Percentiles rank a stretch among this genome's conserved stretches.
Evolutionary conservation across 2,888 invertebrate genomes (phyloP).

Genomic region (Ornithoptera alexandrae): DNA sequence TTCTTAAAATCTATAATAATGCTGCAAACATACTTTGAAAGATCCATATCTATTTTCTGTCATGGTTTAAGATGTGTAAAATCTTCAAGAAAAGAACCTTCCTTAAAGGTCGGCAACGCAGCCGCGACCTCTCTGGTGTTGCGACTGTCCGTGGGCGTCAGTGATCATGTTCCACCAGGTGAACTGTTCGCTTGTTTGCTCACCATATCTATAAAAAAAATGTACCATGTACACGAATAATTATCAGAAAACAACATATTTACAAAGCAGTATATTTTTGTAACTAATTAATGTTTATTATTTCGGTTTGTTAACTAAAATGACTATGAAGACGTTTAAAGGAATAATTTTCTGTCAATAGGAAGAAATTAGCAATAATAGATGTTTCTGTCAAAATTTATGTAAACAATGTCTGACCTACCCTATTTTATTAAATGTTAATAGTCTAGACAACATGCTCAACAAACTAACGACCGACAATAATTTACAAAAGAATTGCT

Average conservation of each 20-base stretch:
- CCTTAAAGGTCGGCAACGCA: too few relatives aligned
- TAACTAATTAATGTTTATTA: not conserved
- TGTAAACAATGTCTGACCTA: constrained; percentile 51
- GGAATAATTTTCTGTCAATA: constrained; percentile 18
- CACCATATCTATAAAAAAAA: too few relatives aligned
- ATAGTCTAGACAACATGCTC: constrained; percentile 50
- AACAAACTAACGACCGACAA: constrained; percentile 49
- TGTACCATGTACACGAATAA: not conserved
- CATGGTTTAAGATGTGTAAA: too few relatives aligned
- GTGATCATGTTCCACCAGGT: too few relatives aligned
- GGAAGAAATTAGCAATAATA: constrained; percentile 22
- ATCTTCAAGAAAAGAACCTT: too few relatives aligned
- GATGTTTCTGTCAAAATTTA: constrained; percentile 14
- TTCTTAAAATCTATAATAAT: too few relatives aligned
- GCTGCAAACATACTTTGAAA: too few relatives aligned
- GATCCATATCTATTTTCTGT: too few relatives aligned
- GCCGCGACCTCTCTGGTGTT: too few relatives aligned
- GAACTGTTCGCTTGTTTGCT: too few relatives aligned
- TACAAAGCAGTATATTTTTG: not conserved
- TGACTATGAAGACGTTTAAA: constrained; percentile 2
- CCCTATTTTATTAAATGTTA: constrained; percentile 64
- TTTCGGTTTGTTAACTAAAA: not conserved
- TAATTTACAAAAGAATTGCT: constrained; percentile 57
- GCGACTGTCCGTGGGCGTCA: too few relatives aligned
- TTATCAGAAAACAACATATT: not conserved